Evolutionary conservation across 2,888 invertebrate genomes (phyloP), one percentile per base, ranked within the genome.

Genomic region (Agrochola lychnidis): DNA sequence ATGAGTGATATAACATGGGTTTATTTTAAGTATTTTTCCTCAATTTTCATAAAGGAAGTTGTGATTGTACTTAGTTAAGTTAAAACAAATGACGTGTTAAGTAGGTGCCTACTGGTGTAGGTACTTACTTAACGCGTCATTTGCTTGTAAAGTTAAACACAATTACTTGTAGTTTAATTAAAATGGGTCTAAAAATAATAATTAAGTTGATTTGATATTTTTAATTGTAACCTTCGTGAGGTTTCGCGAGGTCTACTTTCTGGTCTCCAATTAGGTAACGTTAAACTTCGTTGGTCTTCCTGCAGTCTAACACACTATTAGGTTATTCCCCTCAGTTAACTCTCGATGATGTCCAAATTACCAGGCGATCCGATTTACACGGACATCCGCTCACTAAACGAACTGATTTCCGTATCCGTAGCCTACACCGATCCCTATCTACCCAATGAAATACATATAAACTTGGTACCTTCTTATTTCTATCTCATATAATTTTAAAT

Each of bases 381-480:
- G 36, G 30, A 69, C 25, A 14, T 53, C 69, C 69, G 53, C 63
- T 77, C 40, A 40, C 48, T 42, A 57, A 70, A 48, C 30, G 62
- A 76, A n/a, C 45, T 62, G 36, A 70, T 77, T 76, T 70, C 70
- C 76, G 75, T 45, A 53, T 70, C 70, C 76, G 75, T 53, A 53
- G 45, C 56, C 25, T 25, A 14, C 45, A 53, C 51, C n/a, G 45
- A 16, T 45, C 36, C n/a, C 30, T 62, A 45, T 22, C 45, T 36
- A 56, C 25, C 12, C 2, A 19, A 16, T 10, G n/a, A 10, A n/a
- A n/a, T 53, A 53, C 53, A 12, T n/a, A n/a, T n/a, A n/a, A 56
- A 56, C 12, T n/a, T 53, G 53, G 9, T 53, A 53, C 53, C 53
- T 48, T n/a, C 53, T 22, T 14, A 12, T 57, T 25, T 57, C 25